Conservation (phyloP, 2,113 vertebrate species). For the Pterocles burchelli region DNA sequence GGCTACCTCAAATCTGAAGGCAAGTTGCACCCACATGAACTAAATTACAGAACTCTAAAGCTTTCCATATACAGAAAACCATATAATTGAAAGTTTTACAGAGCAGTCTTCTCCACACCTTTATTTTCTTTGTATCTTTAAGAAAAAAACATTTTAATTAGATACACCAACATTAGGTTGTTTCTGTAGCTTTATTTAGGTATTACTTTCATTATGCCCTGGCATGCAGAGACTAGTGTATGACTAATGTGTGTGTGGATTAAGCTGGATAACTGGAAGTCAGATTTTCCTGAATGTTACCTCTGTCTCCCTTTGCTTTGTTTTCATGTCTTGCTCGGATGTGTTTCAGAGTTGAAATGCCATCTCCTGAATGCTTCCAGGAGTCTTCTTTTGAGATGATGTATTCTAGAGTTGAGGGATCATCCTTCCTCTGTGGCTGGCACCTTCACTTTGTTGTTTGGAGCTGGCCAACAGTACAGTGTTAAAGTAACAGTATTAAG, state of each 20-base stretch:
- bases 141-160: neutral
- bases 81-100: neutral
- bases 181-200: neutral
- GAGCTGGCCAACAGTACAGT: neutral
- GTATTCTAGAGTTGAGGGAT: neutral
- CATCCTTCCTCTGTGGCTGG: neutral
- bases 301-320: neutral
- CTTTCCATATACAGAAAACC: neutral
- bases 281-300: neutral
- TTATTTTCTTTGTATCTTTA: neutral
- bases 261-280: neutral
- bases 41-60: neutral
- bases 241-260: neutral
- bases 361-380: neutral
- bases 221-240: neutral
- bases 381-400: neutral
- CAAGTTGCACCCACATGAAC: neutral
- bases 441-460: neutral
- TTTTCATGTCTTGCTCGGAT: neutral
- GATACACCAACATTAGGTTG: neutral
- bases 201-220: neutral
- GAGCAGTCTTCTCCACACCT: neutral
- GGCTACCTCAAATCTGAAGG: neutral
- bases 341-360: neutral
- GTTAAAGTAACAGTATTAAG: neutral